Base-by-base conservation (phyloP, 2,797 vertebrate genomes). In the Acropternis orthonyx region DNA sequence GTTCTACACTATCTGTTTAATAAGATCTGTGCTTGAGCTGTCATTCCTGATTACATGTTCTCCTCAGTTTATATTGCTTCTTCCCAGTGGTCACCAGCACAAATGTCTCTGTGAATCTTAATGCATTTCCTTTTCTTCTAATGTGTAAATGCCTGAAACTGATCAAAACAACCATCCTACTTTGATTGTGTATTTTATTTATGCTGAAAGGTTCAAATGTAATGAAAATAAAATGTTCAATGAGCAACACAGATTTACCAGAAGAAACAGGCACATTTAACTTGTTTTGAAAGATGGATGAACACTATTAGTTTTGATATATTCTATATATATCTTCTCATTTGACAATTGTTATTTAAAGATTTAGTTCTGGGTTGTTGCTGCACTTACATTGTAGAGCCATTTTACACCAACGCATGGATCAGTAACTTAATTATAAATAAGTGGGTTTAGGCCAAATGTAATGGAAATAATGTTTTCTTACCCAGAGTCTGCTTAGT, bases 201-300 rank as follows among this genome's bases (percentile, higher is more conserved):
- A 87, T 92, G 73, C 66, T 10, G 5, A 84, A 88, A 87, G 54
- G 56, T 86, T 95, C 88, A 84, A 54, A 75, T 48, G 52, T 43
- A 85, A 85, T 80, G 73, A 90, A 91, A 95, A 94, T 58, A 59
- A 92, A 87, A 63, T 37, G 44, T 54, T 86, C 88, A 72, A 3
- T 90, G 92, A 96, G 83, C 73, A 69, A 86, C 30, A 72, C 66
- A 66, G 79, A 61, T 88, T 94, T 84, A 80, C 43, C 67, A 56
- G 65, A 55, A 74, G 79, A 84, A 95, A 68, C 34, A 55, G 74
- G 20, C 76, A 75, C 66, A 34, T 67, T 86, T 74, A 81, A 58
- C 66, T 68, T 90, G 83, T 86, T 95, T 86, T 84, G 93, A 90
- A 93, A 80, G 88, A 73, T 72, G 88, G 85, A 81, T 88, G 85